phyloP scores from a whole-genome alignment of 2,797 vertebrate species.

The Cygnus olor region DNA sequence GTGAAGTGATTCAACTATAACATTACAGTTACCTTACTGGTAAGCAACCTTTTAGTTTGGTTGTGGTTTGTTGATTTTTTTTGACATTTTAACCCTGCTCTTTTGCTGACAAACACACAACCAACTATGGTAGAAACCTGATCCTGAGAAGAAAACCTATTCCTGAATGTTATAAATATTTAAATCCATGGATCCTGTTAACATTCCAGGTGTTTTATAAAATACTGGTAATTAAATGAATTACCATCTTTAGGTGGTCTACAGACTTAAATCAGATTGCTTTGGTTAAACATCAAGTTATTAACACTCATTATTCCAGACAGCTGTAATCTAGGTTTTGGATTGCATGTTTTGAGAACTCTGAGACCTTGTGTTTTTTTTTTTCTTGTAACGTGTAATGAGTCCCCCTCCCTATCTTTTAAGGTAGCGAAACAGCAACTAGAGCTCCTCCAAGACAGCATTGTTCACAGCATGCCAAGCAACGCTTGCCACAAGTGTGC shows the following conservation, averaged over 20 bases:
- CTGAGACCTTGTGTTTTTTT: background rate
- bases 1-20: background rate
- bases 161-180: background rate
- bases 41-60: background rate
- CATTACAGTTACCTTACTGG: background rate
- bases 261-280: background rate
- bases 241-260: background rate
- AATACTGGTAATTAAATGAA: background rate
- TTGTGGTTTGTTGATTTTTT: background rate
- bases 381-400: background rate
- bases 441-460: background rate
- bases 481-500: background rate
- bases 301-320: background rate
- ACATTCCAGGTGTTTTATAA: background rate
- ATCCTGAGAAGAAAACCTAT: background rate
- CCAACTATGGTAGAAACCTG: background rate
- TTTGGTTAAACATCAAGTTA: background rate
- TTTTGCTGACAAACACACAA: background rate
- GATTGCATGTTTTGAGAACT: background rate
- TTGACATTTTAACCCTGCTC: background rate
- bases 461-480: rapidly evolving
- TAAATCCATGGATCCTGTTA: background rate
- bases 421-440: background rate
- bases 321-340: background rate
- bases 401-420: background rate